Base-by-base conservation (phyloP, 2,888 invertebrate species). In the Caenorhabditis uteleia region DNA sequence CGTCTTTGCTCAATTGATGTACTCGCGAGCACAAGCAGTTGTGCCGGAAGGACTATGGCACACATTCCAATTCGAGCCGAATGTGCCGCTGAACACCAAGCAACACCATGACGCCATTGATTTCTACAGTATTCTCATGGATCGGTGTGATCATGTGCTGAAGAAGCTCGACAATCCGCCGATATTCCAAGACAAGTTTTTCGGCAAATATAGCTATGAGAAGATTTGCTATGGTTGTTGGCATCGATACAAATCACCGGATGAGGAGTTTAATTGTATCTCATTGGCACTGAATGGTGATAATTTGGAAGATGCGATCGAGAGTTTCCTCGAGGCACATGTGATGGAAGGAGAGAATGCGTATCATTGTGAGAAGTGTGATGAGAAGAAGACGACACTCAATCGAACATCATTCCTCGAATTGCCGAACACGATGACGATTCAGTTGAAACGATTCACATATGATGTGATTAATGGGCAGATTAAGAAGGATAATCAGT, bases 21-120 rank as follows among this genome's bases (percentile, higher is more conserved):
- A 86, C 64, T 85, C 85, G 46, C 83, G 84, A 57, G 82, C 85
- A 38, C 85, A 86, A 77, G 86, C 84, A 71, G 85, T 85, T 75
- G 84, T 84, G 39, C 87, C 87, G 2, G 84, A 85, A 65, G 81
- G 83, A 42, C 86, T 87, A 77, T 87, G 87, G 87, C 84, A 84
- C 45, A 84, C 84, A 51, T 86, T 87, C 76, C 83, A 85, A 34
- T 81, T 87, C 51, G 86, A 86, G 84, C 86, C 86, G 4, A 85
- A 86, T 64, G 83, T 85, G n/a, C 84, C 57, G n/a, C 21, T 87
- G 34, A 87, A 87, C 75, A 84, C 86, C 25, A 77, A 86, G 29
- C 86, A 87, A 73, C 87, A 87, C 67, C 85, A 85, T 74, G 87
- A 87, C 78, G 86, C 87, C 23, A 86, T 87, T 71, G 87, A 87